Percentiles rank a stretch among this genome's conserved stretches.
phyloP scores from a whole-genome alignment of 2,113 vertebrate genomes.

The Hucho hucho region DNA sequence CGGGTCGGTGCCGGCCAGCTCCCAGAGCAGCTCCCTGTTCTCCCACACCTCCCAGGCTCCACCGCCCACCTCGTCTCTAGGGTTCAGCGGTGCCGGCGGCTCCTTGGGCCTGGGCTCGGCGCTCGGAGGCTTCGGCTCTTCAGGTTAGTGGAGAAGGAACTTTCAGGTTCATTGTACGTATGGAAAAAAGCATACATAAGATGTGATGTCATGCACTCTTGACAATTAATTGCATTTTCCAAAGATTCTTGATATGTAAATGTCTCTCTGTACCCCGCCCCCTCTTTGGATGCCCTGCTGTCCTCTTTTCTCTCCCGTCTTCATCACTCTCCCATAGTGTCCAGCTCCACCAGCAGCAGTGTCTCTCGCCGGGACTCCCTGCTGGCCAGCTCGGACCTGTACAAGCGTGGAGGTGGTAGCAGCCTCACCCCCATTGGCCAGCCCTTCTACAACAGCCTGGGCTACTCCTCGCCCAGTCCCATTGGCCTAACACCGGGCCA shows the following conservation, averaged over 20 bases:
- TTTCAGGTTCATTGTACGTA: too few relatives aligned
- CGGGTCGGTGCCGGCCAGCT: conserved; percentile 85
- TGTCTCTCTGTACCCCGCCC: background rate
- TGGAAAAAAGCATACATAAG: too few relatives aligned
- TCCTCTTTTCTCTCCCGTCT: conserved; percentile 30
- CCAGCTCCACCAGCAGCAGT: conserved; percentile 93
- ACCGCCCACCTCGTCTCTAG: conserved; percentile 86
- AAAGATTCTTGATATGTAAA: background rate
- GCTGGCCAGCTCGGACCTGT: conserved; percentile 92
- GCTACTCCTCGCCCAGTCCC: conserved; percentile 97
- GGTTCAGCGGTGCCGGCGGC: conserved; percentile 85
- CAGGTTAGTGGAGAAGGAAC: conserved; percentile 77
- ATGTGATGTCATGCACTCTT: too few relatives aligned
- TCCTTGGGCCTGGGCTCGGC: conserved; percentile 92
- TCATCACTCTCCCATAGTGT: conserved; percentile 79
- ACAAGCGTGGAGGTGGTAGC: conserved; percentile 94
- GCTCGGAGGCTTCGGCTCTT: conserved; percentile 92
- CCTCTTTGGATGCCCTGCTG: background rate
- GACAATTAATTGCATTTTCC: too few relatives aligned
- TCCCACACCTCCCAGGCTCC: conserved; percentile 88
- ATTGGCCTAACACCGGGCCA: conserved; percentile 95
- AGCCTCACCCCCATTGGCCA: conserved; percentile 95
- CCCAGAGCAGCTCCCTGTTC: conserved; percentile 95
- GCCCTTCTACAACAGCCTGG: conserved; percentile 97
- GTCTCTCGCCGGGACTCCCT: conserved; percentile 95